A percentile compares a stretch with the other conserved stretches of the same genome.
phyloP scores from a whole-genome alignment of 2,797 vertebrate genomes.

The Tarsius wallacei region DNA sequence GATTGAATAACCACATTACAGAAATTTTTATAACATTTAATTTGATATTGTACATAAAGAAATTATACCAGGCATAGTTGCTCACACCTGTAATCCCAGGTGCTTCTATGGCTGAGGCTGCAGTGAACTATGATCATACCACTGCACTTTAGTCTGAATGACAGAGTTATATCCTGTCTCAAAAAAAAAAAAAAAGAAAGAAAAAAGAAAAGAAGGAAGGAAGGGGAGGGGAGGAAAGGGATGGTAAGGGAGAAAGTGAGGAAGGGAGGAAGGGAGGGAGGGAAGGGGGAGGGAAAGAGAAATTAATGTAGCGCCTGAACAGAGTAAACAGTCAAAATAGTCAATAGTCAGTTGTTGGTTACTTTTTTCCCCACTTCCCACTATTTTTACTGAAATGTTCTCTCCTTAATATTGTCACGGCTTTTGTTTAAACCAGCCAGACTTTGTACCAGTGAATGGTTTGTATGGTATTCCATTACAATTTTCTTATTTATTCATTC shows the following conservation, averaged over 20 bases:
- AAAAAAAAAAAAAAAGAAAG: too few species aligned
- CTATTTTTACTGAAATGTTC: background rate
- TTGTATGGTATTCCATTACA: background rate
- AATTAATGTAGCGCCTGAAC: background rate
- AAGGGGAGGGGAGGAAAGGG: too few species aligned
- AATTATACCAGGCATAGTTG: background rate
- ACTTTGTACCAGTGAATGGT: background rate
- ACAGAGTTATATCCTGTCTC: too few species aligned
- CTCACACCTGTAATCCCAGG: too few species aligned
- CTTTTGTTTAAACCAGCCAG: background rate
- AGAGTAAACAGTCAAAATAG: background rate
- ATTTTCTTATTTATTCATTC: background rate
- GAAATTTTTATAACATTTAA: constrained; percentile 3
- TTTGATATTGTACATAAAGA: background rate
- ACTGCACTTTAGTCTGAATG: too few species aligned
- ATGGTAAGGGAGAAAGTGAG: too few species aligned
- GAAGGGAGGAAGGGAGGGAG: too few species aligned
- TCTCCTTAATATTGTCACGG: background rate
- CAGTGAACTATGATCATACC: too few species aligned
- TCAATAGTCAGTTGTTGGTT: background rate
- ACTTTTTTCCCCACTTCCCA: background rate
- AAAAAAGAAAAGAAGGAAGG: too few species aligned
- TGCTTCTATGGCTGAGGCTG: too few species aligned
- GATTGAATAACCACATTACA: background rate
- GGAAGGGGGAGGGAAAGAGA: too few species aligned